These are phyloP conservation scores for Entomyzon cyanotis DNA, from an alignment of 2,113 vertebrate species.

Conservation along the genomic window DNA sequence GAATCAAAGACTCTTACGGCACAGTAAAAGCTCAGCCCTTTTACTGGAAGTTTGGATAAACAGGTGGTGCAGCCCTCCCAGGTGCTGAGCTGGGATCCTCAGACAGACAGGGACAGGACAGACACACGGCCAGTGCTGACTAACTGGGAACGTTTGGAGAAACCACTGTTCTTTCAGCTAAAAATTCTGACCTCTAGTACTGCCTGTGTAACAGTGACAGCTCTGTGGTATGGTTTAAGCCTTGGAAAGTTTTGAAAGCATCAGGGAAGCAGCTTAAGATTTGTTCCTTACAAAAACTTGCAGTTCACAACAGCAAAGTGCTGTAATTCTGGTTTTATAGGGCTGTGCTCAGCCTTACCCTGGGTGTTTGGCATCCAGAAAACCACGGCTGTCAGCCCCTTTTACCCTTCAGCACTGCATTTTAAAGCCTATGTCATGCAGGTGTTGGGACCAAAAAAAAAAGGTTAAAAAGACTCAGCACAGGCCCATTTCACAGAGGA, in stretches of 20 bases:
- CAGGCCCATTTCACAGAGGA: background rate
- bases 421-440: background rate
- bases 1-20: background rate
- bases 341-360: background rate
- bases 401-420: background rate
- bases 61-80: background rate
- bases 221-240: rapidly evolving
- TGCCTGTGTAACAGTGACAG: background rate
- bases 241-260: background rate
- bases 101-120: background rate
- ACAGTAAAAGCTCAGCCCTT: background rate
- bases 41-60: background rate
- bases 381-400: background rate
- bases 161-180: rapidly evolving
- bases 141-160: rapidly evolving
- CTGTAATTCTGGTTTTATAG: rapidly evolving
- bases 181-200: rapidly evolving
- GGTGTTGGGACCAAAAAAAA: background rate
- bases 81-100: background rate
- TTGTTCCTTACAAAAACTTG: rapidly evolving
- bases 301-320: rapidly evolving
- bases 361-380: background rate
- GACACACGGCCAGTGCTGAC: rapidly evolving
- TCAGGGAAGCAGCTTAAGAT: background rate
- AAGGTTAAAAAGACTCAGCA: background rate